Percentiles rank a stretch among this genome's conserved stretches.
These are phyloP conservation scores for Alectoris magna DNA, from an alignment of 2,797 vertebrate species.

Conservation along the genomic window DNA sequence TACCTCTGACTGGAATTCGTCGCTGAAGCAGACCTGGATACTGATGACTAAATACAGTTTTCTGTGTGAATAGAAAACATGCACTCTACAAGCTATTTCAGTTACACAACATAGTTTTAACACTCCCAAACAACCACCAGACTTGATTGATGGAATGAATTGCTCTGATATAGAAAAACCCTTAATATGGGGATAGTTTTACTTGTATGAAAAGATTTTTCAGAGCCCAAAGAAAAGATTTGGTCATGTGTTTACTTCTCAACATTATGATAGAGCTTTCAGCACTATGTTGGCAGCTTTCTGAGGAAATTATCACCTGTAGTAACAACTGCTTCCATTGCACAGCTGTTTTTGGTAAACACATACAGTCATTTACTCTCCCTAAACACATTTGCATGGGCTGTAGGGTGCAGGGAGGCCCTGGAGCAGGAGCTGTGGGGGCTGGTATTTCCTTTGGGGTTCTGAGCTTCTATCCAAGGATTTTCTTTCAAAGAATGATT, in stretches of 20 bases:
- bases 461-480: no score
- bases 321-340: not conserved
- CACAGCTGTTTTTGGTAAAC: no score
- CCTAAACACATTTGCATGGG: no score
- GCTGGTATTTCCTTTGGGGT: no score
- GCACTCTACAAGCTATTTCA: not conserved
- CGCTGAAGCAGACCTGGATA: not conserved
- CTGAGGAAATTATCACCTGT: not conserved
- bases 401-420: no score
- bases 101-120: not conserved
- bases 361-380: no score
- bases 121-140: fast-evolving
- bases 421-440: no score
- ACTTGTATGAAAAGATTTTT: not conserved
- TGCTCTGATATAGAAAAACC: not conserved
- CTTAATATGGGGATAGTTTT: not conserved
- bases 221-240: not conserved
- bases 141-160: not conserved
- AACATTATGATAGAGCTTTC: not conserved
- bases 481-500: no score
- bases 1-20: not conserved
- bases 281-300: no score
- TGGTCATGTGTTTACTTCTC: not conserved
- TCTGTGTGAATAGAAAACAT: not conserved
- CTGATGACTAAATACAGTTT: not conserved